Conservation (phyloP, 2,113 vertebrate genomes). For the Castor canadensis region DNA sequence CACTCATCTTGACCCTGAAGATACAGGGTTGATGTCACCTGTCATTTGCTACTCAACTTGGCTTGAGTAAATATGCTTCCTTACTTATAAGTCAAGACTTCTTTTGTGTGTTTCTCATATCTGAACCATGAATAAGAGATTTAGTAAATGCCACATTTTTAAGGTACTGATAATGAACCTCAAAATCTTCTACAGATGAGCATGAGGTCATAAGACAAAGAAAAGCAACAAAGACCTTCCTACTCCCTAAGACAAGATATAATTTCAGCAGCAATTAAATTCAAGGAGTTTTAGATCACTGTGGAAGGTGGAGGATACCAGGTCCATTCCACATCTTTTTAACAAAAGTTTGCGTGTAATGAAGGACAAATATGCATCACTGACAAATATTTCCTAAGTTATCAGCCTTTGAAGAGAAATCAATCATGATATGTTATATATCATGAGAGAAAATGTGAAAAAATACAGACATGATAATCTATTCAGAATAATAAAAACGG, state of each 20-base stretch:
- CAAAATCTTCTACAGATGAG: background rate
- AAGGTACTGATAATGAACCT: background rate
- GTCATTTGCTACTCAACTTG: background rate
- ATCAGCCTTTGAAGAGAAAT: background rate
- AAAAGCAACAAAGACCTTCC: background rate
- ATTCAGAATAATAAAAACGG: background rate
- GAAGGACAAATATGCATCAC: background rate
- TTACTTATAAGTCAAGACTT: background rate
- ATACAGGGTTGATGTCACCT: background rate
- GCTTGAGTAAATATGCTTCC: background rate
- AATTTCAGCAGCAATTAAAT: conserved; percentile 39
- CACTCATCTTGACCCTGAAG: background rate
- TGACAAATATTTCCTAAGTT: background rate
- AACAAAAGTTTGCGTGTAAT: background rate
- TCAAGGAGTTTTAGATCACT: background rate
- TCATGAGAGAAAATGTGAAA: background rate
- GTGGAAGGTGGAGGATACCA: background rate
- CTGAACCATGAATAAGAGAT: background rate
- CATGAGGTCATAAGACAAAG: conserved; percentile 41
- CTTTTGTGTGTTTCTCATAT: background rate
- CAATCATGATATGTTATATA: background rate
- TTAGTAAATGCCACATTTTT: background rate
- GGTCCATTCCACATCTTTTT: background rate
- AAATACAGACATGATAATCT: background rate
- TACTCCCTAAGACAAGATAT: background rate